Evolutionary conservation across 1,140 invertebrate species (phyloP).

Genomic region (Pemphigus obesinymphae): DNA sequence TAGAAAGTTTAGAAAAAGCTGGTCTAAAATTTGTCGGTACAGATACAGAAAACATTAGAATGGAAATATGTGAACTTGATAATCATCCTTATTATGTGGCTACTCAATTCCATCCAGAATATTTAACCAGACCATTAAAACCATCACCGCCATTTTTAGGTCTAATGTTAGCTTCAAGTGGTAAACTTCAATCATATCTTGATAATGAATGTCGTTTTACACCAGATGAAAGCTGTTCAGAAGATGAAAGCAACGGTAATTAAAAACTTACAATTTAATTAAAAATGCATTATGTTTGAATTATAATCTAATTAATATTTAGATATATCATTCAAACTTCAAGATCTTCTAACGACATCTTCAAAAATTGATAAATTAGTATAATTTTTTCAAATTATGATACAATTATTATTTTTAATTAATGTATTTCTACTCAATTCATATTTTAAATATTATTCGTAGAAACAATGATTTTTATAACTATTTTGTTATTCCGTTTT

Average conservation of each 20-base stretch:
- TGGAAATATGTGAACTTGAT: conserved; percentile 78
- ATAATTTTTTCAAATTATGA: not conserved
- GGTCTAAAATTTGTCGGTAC: conserved; percentile 90
- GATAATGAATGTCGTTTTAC: conserved; percentile 59
- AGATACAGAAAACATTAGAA: conserved; percentile 66
- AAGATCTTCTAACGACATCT: not conserved
- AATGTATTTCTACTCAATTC: no score
- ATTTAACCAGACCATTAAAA: conserved; percentile 84
- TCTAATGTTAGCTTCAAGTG: conserved; percentile 79
- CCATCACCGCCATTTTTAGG: conserved; percentile 95
- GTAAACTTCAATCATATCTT: conserved; percentile 67
- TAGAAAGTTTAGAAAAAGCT: conserved; percentile 68
- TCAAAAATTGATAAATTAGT: not conserved
- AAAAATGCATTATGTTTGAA: not conserved
- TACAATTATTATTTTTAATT: not conserved
- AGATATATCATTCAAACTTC: conserved; percentile 21
- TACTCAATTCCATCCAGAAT: conserved; percentile 97
- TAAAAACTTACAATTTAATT: not conserved
- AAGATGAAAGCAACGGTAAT: conserved; percentile 23
- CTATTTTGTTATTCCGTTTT: no score
- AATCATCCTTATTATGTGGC: conserved; percentile 88
- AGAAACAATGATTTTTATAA: no score
- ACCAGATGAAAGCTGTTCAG: conserved; percentile 21
- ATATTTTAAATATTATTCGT: no score
- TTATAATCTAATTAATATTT: not conserved